phyloP scores from a whole-genome alignment of 2,888 invertebrate species.

The Rhagonycha fulva region DNA sequence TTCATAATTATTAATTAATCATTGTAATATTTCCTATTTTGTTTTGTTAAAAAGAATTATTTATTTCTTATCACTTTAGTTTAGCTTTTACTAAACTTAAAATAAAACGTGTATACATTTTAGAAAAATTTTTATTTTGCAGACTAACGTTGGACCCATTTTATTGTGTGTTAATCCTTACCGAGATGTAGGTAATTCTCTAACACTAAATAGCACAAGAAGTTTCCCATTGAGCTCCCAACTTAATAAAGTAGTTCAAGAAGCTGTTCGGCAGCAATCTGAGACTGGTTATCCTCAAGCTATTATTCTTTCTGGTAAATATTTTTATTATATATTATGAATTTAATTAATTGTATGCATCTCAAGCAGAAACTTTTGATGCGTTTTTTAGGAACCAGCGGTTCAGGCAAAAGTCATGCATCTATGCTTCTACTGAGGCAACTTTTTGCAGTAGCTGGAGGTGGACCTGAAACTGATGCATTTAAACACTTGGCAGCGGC shows the following conservation, averaged over 20 bases:
- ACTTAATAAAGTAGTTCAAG: conserved; percentile 85
- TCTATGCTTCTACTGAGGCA: conserved; percentile 89
- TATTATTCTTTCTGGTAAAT: conserved; percentile 82
- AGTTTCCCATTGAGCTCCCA: conserved; percentile 76
- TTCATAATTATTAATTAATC: background rate
- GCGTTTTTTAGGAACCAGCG: conserved; percentile 72
- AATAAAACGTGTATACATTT: background rate
- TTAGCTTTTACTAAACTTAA: background rate
- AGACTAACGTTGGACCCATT: conserved; percentile 94
- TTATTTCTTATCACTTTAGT: background rate
- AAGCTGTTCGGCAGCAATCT: conserved; percentile 90
- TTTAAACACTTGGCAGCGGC: conserved; percentile 95
- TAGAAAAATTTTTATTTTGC: conserved; percentile 45
- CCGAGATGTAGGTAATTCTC: conserved; percentile 83
- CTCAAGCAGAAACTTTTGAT: conserved; percentile 22
- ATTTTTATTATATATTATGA: conserved; percentile 18
- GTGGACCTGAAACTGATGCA: conserved; percentile 93
- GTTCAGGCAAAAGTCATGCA: conserved; percentile 92
- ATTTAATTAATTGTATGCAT: conserved; percentile 15
- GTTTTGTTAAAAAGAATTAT: background rate
- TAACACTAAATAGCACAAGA: conserved; percentile 79
- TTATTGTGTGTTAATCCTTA: conserved; percentile 89
- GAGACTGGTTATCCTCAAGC: conserved; percentile 96
- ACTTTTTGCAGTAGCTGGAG: conserved; percentile 91
- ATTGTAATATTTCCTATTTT: background rate